Evolutionary conservation across 2,888 invertebrate species (phyloP).

Genomic region (Gastrophysa polygoni): DNA sequence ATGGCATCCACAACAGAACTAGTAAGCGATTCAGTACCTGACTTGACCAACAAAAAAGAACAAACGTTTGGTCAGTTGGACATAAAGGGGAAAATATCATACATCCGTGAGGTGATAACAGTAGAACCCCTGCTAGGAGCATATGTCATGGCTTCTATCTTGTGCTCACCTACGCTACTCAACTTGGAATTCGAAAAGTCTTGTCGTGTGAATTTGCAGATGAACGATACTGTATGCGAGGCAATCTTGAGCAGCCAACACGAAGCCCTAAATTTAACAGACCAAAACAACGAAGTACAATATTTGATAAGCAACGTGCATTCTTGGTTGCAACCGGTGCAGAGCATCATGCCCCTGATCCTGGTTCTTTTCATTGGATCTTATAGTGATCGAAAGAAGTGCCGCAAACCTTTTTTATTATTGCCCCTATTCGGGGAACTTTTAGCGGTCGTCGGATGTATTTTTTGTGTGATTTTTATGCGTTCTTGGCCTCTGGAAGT

Average conservation of each 20-base stretch:
- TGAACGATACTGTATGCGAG: conserved; percentile 61
- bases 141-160: conserved; percentile 48
- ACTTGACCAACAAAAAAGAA: conserved; percentile 36
- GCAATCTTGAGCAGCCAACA: conserved; percentile 51
- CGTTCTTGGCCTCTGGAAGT: conserved; percentile 62
- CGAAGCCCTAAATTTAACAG: conserved; percentile 44
- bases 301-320: conserved; percentile 58
- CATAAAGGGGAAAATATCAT: conserved; percentile 36
- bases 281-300: conserved; percentile 58
- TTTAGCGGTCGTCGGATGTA: conserved; percentile 60
- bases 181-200: conserved; percentile 65
- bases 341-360: conserved; percentile 52
- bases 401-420: conserved; percentile 55
- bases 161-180: conserved; percentile 58
- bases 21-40: conserved; percentile 45
- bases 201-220: conserved; percentile 60
- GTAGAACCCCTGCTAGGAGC: conserved; percentile 54
- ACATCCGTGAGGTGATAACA: conserved; percentile 50
- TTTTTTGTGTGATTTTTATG: conserved; percentile 63
- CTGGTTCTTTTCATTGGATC: conserved; percentile 55
- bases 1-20: conserved; percentile 51
- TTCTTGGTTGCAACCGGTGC: conserved; percentile 52
- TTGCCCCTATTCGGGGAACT: conserved; percentile 55
- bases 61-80: conserved; percentile 41
- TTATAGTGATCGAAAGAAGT: conserved; percentile 55